Conservation (phyloP, 1,140 invertebrate genomes). For the Drosophila parabipectinata region DNA sequence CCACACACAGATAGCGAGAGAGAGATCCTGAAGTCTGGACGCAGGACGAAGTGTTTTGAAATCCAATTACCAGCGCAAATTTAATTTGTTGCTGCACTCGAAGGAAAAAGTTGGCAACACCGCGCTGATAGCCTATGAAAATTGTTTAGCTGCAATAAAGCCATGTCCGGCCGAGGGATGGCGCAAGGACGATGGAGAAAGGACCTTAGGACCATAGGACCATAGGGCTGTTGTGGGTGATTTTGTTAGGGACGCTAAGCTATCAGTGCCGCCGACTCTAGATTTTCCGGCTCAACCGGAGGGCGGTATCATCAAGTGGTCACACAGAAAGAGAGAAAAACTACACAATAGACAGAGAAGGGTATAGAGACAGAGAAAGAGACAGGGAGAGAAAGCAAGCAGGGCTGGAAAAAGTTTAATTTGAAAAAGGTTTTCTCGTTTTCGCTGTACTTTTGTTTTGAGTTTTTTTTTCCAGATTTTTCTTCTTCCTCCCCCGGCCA, state of each 20-base stretch:
- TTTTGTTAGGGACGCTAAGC: slow-evolving; percentile 10
- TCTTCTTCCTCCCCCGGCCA: neutral
- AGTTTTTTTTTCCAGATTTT: slow-evolving; percentile 13
- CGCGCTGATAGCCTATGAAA: slow-evolving; percentile 76
- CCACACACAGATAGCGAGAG: neutral
- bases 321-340: slow-evolving; percentile 46
- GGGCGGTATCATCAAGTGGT: slow-evolving; percentile 77
- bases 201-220: no score
- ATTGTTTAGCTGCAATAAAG: slow-evolving; percentile 81
- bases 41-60: slow-evolving; percentile 75
- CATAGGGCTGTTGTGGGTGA: slow-evolving; percentile 3
- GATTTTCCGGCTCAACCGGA: slow-evolving; percentile 38
- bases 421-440: slow-evolving; percentile 74
- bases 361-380: slow-evolving; percentile 1
- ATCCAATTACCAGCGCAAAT: slow-evolving; percentile 82
- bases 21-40: slow-evolving; percentile 38
- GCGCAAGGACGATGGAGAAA: slow-evolving; percentile 4
- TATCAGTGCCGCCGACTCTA: slow-evolving; percentile 44
- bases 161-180: slow-evolving; percentile 7
- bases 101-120: slow-evolving; percentile 76
- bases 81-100: slow-evolving; percentile 83
- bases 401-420: slow-evolving; percentile 70
- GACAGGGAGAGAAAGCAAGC: slow-evolving; percentile 3
- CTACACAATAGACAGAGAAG: slow-evolving; percentile 1
- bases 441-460: slow-evolving; percentile 51